phyloP scores from a whole-genome alignment of 2,888 invertebrate species.

The Hipparchia semele region DNA sequence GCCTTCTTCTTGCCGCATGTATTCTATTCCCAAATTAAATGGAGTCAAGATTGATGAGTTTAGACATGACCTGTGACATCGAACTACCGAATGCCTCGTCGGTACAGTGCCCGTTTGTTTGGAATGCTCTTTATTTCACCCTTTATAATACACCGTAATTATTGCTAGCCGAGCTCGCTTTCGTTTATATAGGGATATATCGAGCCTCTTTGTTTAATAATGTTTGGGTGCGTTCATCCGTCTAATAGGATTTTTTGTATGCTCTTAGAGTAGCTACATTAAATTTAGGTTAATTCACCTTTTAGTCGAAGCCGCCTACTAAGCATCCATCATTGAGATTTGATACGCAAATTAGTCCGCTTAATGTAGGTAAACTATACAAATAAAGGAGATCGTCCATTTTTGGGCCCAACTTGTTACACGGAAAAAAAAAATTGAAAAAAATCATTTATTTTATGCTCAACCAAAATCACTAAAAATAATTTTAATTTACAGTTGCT shows the following conservation, averaged over 20 bases:
- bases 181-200: slow-evolving; percentile 48
- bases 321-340: slow-evolving; percentile 59
- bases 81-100: slow-evolving; percentile 74
- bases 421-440: too few relatives aligned
- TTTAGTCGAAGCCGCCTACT: slow-evolving; percentile 53
- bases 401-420: too few relatives aligned
- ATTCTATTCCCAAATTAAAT: slow-evolving; percentile 76
- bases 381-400: not conserved
- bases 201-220: slow-evolving; percentile 65
- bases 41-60: slow-evolving; percentile 79
- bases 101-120: slow-evolving; percentile 60
- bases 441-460: too few relatives aligned
- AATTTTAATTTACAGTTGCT: too few relatives aligned
- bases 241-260: slow-evolving; percentile 73
- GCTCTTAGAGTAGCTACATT: slow-evolving; percentile 61
- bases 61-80: slow-evolving; percentile 81
- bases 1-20: slow-evolving; percentile 42
- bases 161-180: slow-evolving; percentile 65
- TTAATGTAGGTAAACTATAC: slow-evolving; percentile 2
- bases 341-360: slow-evolving; percentile 47
- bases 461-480: too few relatives aligned
- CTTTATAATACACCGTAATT: slow-evolving; percentile 75
- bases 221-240: slow-evolving; percentile 64
- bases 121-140: slow-evolving; percentile 75
- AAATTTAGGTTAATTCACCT: slow-evolving; percentile 70